A percentile compares a stretch with the other conserved stretches of the same genome.
Evolutionary conservation across 2,113 vertebrate genomes (phyloP).

Genomic region (Pelmatolapia mariae): DNA sequence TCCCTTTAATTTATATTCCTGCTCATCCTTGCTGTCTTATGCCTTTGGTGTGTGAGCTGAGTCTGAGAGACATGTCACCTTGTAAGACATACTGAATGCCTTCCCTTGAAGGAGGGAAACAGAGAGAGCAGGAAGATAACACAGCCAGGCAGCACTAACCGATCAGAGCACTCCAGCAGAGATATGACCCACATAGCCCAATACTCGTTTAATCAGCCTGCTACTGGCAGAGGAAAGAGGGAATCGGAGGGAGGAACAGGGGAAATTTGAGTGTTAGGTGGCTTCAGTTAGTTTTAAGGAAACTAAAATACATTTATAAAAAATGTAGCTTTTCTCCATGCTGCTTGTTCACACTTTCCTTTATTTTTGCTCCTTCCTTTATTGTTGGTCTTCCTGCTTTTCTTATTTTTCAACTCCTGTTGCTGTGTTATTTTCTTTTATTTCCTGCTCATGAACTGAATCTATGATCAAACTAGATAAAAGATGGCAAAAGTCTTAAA

Average conservation of each 20-base stretch:
- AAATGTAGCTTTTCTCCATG: not conserved
- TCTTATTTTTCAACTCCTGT: not conserved
- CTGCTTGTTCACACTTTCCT: not conserved
- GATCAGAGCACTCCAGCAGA: slow-evolving; percentile 72
- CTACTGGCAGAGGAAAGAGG: slow-evolving; percentile 36
- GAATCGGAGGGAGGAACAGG: not conserved
- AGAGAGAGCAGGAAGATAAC: slow-evolving; percentile 59
- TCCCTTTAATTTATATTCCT: slow-evolving; percentile 31
- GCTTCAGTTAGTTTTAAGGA: slow-evolving; percentile 25
- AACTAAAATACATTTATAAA: slow-evolving; percentile 16
- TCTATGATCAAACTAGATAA: slow-evolving; percentile 28
- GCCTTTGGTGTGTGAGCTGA: slow-evolving; percentile 42
- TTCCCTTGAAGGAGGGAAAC: slow-evolving; percentile 63
- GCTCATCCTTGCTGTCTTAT: not conserved
- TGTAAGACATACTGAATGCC: slow-evolving; percentile 59
- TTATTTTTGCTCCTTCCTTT: not conserved
- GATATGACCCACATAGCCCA: slow-evolving; percentile 73
- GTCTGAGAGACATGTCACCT: slow-evolving; percentile 56
- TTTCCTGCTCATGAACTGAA: not conserved
- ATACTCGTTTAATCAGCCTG: slow-evolving; percentile 68
- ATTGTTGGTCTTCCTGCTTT: not conserved
- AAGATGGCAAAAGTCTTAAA: not conserved
- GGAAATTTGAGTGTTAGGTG: slow-evolving; percentile 6
- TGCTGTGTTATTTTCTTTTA: not conserved
- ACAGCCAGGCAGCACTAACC: slow-evolving; percentile 72